These are phyloP conservation scores for Azemiops feae DNA, from an alignment of 2,113 vertebrate species.

Conservation along the genomic window DNA sequence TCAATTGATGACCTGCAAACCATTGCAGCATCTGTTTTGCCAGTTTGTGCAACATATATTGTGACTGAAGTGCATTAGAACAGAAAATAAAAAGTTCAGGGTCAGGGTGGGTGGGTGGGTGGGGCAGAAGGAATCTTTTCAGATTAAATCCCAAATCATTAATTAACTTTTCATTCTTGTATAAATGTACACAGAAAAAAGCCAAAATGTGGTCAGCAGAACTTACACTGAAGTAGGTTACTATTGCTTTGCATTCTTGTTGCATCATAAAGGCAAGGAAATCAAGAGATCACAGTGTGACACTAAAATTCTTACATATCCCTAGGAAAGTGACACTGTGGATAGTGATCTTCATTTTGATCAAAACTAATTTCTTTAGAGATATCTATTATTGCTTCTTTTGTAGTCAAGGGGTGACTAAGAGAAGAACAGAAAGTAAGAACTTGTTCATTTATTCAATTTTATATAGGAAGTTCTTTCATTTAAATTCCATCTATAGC, in stretches of 20 bases:
- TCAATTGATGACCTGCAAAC: neutral
- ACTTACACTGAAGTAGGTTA: neutral
- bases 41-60: neutral
- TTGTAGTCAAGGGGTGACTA: neutral
- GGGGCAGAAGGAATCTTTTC: neutral
- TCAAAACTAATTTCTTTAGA: neutral
- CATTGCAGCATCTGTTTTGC: neutral
- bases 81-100: neutral
- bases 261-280: neutral
- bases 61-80: neutral
- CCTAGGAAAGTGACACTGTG: neutral
- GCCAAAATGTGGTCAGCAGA: neutral
- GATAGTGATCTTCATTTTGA: neutral
- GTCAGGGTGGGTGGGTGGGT: neutral
- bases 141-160: neutral
- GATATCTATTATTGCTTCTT: conserved; percentile 26
- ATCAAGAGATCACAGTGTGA: neutral
- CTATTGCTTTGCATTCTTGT: neutral
- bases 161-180: neutral
- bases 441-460: conserved; percentile 7
- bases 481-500: conserved; percentile 21
- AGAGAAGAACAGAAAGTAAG: conserved; percentile 18
- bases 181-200: neutral
- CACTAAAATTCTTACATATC: neutral
- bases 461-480: neutral